Conservation (phyloP, 2,888 invertebrate genomes). For the Stenodema calcarata region DNA sequence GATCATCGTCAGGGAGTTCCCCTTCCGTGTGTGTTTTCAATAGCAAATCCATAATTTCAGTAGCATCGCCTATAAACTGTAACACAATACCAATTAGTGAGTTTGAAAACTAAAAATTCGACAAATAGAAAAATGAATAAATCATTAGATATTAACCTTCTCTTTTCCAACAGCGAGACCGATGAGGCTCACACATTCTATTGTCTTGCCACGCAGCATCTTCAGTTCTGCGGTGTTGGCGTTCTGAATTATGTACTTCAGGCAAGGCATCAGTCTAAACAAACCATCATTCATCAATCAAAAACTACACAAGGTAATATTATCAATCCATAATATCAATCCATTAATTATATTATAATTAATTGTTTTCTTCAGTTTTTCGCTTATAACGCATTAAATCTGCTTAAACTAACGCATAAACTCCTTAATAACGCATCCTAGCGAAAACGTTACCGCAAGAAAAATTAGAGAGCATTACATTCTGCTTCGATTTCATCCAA, state of each 20-base stretch:
- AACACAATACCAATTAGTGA: slow-evolving; percentile 25
- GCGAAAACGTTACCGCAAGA: too few species aligned
- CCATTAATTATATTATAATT: too few species aligned
- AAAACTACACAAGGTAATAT: too few species aligned
- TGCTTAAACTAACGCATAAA: too few species aligned
- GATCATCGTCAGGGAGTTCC: slow-evolving; percentile 90
- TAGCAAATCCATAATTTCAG: slow-evolving; percentile 94
- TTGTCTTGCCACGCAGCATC: slow-evolving; percentile 94
- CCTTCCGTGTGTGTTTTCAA: slow-evolving; percentile 88
- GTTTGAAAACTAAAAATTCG: neutral
- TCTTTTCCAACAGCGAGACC: slow-evolving; percentile 68
- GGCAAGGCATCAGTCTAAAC: slow-evolving; percentile 80
- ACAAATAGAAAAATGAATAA: neutral
- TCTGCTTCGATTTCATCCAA: too few species aligned
- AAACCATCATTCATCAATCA: neutral
- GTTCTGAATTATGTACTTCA: slow-evolving; percentile 96
- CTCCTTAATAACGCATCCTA: too few species aligned
- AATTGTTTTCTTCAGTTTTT: too few species aligned
- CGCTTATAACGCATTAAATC: too few species aligned
- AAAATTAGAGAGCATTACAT: too few species aligned
- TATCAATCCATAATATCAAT: too few species aligned
- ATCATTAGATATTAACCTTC: slow-evolving; percentile 59
- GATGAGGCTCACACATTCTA: slow-evolving; percentile 98
- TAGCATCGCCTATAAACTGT: slow-evolving; percentile 85
- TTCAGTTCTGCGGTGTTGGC: slow-evolving; percentile 87